Conservation (phyloP, 2,888 invertebrate genomes). For the Catocala sponsa region DNA sequence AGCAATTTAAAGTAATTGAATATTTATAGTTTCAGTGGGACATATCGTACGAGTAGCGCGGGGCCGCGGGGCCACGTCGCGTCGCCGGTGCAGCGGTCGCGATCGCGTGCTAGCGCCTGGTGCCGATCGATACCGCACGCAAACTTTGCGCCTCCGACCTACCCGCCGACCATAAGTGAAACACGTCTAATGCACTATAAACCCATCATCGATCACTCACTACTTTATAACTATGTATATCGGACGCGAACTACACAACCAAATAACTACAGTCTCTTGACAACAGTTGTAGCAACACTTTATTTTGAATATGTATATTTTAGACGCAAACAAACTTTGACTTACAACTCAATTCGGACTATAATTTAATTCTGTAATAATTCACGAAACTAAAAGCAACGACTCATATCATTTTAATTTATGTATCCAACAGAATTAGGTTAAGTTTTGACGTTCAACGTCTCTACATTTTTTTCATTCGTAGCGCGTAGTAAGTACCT, state of each 20-base stretch:
- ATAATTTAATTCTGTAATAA: neutral
- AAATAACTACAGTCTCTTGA: neutral
- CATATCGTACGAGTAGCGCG: constrained; percentile 38
- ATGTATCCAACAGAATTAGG: neutral
- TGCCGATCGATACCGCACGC: constrained; percentile 82
- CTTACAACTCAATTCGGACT: neutral
- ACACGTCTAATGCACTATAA: constrained; percentile 29
- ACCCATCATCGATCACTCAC: constrained; percentile 17
- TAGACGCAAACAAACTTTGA: no score
- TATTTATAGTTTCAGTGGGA: constrained; percentile 50
- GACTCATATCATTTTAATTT: neutral
- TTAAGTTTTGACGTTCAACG: constrained; percentile 1
- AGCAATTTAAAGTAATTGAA: constrained; percentile 49
- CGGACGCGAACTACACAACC: neutral
- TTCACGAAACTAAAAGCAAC: neutral
- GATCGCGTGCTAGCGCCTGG: constrained; percentile 79
- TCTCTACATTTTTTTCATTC: neutral
- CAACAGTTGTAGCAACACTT: neutral
- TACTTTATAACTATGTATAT: neutral
- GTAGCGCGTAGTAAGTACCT: neutral
- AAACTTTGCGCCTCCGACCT: constrained; percentile 76
- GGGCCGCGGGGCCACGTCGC: constrained; percentile 50
- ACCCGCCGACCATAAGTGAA: constrained; percentile 60
- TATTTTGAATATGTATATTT: no score
- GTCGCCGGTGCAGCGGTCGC: constrained; percentile 73